Conservation (phyloP, 2,888 invertebrate genomes). For the Pandemis corylana region DNA sequence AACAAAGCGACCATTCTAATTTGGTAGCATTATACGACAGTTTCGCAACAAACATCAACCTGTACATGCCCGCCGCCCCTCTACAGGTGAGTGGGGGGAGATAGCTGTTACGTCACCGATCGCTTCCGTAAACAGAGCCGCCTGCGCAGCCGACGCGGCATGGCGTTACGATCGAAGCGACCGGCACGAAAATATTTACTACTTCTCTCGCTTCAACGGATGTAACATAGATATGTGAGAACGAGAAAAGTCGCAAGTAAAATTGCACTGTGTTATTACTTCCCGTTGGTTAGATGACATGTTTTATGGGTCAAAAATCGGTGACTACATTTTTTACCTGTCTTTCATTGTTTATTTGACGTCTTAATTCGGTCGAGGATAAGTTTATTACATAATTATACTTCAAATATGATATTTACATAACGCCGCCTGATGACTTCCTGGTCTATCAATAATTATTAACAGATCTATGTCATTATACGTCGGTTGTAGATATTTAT, state of each 20-base stretch:
- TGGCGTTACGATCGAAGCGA: background rate
- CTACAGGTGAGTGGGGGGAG: constrained; percentile 43
- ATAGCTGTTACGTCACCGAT: constrained; percentile 58
- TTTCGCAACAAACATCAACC: constrained; percentile 55
- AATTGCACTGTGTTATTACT: background rate
- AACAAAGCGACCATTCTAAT: constrained; percentile 47
- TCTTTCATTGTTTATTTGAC: background rate
- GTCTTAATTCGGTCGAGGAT: background rate
- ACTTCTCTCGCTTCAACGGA: background rate
- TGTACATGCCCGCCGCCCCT: constrained; percentile 52
- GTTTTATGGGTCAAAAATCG: background rate
- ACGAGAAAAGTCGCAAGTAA: background rate
- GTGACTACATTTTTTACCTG: background rate
- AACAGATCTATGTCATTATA: background rate
- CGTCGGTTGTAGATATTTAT: background rate
- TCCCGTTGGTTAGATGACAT: background rate
- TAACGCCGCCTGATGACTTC: background rate
- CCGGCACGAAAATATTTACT: background rate
- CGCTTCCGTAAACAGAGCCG: constrained; percentile 59
- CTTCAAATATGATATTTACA: background rate
- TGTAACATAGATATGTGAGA: background rate
- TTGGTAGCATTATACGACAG: constrained; percentile 53
- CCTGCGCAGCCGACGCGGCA: constrained; percentile 36
- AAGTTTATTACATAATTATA: background rate
- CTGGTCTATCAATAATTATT: constrained; percentile 1